Percentiles rank a stretch among this genome's conserved stretches.
Conservation (phyloP, 2,113 vertebrate species). For the Aptenodytes patagonicus region DNA sequence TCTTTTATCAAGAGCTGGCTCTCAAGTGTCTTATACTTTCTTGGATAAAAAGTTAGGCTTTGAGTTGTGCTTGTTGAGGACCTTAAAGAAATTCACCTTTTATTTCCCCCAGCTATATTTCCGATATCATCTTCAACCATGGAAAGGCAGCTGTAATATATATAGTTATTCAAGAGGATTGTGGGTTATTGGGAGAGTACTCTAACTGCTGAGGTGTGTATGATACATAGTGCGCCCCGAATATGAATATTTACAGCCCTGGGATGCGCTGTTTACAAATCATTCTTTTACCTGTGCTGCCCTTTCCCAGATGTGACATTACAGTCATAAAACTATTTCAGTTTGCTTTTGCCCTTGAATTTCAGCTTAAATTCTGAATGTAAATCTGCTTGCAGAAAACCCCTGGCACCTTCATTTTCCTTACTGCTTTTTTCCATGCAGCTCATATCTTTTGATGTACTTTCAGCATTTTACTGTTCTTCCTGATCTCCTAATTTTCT, state of each 20-base stretch:
- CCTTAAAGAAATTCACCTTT: background rate
- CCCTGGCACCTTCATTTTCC: background rate
- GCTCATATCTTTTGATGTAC: background rate
- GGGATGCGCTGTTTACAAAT: background rate
- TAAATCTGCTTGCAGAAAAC: background rate
- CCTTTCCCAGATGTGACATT: background rate
- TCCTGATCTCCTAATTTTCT: background rate
- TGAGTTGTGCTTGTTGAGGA: background rate
- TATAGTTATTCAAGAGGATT: background rate
- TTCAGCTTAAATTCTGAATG: background rate
- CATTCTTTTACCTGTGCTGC: background rate
- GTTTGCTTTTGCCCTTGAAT: background rate
- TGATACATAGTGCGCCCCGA: background rate
- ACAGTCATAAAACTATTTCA: background rate
- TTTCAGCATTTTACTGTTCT: background rate
- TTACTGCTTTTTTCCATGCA: background rate
- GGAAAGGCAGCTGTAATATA: background rate
- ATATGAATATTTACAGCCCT: background rate
- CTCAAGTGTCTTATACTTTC: background rate
- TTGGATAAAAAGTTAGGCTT: background rate
- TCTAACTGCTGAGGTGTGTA: background rate
- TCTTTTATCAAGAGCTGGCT: background rate
- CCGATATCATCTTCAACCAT: background rate
- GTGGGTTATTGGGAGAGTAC: background rate
- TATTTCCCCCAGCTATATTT: rapidly evolving